Base-by-base conservation (phyloP, 2,797 vertebrate genomes). In the Gila robusta region DNA sequence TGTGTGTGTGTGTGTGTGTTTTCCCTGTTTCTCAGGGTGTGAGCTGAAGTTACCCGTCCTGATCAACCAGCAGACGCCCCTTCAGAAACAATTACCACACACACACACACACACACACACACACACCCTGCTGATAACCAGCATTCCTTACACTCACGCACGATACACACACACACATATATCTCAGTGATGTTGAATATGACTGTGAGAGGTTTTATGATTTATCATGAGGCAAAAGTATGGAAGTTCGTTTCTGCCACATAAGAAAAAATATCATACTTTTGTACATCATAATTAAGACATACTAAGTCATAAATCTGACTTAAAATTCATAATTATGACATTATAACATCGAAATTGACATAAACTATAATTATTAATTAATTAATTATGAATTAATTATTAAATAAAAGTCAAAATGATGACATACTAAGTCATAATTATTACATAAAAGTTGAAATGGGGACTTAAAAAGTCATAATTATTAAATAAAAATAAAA, bases 11-110 rank as follows among this genome's bases (percentile, higher is more conserved):
- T 44, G 41, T 44, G 41, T 44, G 37, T 44, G 54, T 80, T 16
- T 26, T 82, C 71, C 28, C 47, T 74, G 84, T 2, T 73, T 74
- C 72, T 74, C 44, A 74, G 73, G 87, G 87, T 86, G 87, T 89
- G 84, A 70, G 59, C 79, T 80, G 87, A 88, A 79, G 82, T 71
- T 54, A 88, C 69, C 74, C 19, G 35, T 88, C 84, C 73, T 79
- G 82, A 79, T 86, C 54, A 78, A 67, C 69, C 84, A 70, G 74
- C 56, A 82, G 41, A 81, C 66, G 10, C 83, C 74, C 79, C 79
- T 67, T 72, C 54, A 67, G 12, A 19, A 74, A 84, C 62, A 78
- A 59, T 41, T 32, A 17, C 83, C 49, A 17, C 49, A 52, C 49
- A 17, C 49, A 54, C 49, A 17, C 49, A 49, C 47, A 49, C 37